Base-by-base conservation (phyloP, 2,888 invertebrate species). In the Hemistola chrysoprasaria region DNA sequence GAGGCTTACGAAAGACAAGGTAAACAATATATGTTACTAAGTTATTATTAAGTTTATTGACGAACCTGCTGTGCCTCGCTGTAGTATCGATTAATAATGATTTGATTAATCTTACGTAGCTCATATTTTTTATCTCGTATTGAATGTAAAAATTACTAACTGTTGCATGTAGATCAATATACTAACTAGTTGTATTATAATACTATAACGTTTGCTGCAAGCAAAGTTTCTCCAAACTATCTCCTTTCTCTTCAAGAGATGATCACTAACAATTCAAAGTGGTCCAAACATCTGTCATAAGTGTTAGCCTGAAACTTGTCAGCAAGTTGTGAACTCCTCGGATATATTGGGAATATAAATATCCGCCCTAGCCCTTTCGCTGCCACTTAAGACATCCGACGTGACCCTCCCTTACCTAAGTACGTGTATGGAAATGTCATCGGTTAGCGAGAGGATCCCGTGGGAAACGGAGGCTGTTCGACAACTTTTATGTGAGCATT, bases 281-380 rank as follows among this genome's bases (percentile, higher is more conserved):
- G 41, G 29, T 50, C 53, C 38, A 51, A 56, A 56, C 58, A 61
- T 61, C 56, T 53, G 56, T 65, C 55, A 62, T 50, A 46, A 38
- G 38, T 26, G 38, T 30, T 8, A 29, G 30, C 72, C 70, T 71
- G 50, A 62, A 78, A 78, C 69, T 72, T 76, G 67, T 64, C 59
- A 47, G 48, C 58, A 65, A 73, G 64, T 73, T 71, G 53, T 56
- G 56, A 68, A 71, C 55, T 66, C 57, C 77, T 80, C 80, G 81
- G 82, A 82, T 83, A 78, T 77, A 82, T 80, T 72, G 70, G 70
- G 78, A 80, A 78, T 83, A 82, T 83, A 85, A 85, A 86, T 84
- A 81, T 79, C 80, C 79, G 72, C 75, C 61, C 61, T 50, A 73
- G 76, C 78, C 80, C 79, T 78, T 82, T 75, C 68, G 59, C 70